phyloP scores from a whole-genome alignment of 1,140 invertebrate species.

The Berghia stephanieae region DNA sequence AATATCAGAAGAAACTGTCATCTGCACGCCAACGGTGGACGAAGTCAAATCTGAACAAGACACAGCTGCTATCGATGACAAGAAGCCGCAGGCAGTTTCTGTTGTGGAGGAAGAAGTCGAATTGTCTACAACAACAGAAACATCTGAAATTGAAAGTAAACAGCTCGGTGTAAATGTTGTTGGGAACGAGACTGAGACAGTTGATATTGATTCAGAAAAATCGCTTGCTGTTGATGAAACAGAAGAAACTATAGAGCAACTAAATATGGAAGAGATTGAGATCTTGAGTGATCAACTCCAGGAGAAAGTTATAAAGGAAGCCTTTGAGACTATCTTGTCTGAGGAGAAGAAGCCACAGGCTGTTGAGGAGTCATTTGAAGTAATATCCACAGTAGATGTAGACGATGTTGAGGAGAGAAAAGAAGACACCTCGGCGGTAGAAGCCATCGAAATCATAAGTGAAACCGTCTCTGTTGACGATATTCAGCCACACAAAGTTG shows the following conservation, averaged over 20 bases:
- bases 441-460: background rate
- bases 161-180: conserved; percentile 15
- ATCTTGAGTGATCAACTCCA: conserved; percentile 28
- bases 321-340: conserved; percentile 22
- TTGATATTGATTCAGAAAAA: conserved; percentile 3
- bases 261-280: conserved; percentile 24
- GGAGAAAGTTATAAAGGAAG: conserved; percentile 27
- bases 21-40: conserved; percentile 24
- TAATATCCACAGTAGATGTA: background rate
- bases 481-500: conserved; percentile 22
- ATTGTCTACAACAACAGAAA: conserved; percentile 4
- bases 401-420: background rate
- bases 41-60: conserved; percentile 27
- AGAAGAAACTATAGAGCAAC: background rate
- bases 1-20: conserved; percentile 33
- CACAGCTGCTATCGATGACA: conserved; percentile 27
- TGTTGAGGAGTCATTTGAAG: conserved; percentile 7
- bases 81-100: conserved; percentile 25
- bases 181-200: conserved; percentile 25
- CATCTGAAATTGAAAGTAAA: conserved; percentile 22
- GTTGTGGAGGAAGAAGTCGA: conserved; percentile 12
- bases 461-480: conserved; percentile 25
- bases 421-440: conserved; percentile 15
- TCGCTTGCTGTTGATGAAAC: conserved; percentile 8
- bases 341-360: conserved; percentile 30